These are phyloP conservation scores for Siniperca knerii DNA, from an alignment of 2,113 vertebrate genomes.

Conservation along the genomic window DNA sequence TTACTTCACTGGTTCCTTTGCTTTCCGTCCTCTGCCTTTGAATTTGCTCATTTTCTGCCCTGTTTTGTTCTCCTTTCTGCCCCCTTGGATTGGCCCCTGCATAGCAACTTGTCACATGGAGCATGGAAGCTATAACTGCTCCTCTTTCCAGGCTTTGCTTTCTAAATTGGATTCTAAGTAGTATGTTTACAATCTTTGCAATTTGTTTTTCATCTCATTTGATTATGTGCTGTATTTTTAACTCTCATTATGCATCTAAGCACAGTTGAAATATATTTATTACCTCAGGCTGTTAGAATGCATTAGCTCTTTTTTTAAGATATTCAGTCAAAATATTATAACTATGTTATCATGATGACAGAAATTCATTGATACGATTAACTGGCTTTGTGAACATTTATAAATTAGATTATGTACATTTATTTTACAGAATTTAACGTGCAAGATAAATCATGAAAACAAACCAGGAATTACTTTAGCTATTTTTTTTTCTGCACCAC, in stretches of 20 bases:
- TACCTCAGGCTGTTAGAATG: background rate
- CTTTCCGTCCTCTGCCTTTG: constrained; percentile 83
- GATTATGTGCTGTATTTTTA: constrained; percentile 5
- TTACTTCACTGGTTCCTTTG: constrained; percentile 83
- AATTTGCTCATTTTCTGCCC: constrained; percentile 86
- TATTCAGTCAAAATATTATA: background rate
- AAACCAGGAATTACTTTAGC: background rate
- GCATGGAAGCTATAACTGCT: constrained; percentile 34
- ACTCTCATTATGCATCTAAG: background rate
- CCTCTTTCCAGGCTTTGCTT: constrained; percentile 22
- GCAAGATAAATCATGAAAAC: background rate
- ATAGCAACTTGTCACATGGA: constrained; percentile 66
- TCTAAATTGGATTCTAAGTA: background rate
- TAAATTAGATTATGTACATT: background rate
- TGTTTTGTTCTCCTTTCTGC: constrained; percentile 65
- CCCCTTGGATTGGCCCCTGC: constrained; percentile 71
- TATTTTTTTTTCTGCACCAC: background rate
- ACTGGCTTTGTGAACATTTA: background rate
- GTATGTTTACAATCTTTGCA: background rate
- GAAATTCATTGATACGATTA: background rate
- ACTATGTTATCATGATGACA: background rate
- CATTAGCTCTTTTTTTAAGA: background rate
- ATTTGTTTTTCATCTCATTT: constrained; percentile 9
- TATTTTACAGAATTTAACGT: background rate
- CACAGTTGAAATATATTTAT: background rate